Evolutionary conservation across 2,113 vertebrate species (phyloP).

Genomic region (Odontesthes bonariensis): DNA sequence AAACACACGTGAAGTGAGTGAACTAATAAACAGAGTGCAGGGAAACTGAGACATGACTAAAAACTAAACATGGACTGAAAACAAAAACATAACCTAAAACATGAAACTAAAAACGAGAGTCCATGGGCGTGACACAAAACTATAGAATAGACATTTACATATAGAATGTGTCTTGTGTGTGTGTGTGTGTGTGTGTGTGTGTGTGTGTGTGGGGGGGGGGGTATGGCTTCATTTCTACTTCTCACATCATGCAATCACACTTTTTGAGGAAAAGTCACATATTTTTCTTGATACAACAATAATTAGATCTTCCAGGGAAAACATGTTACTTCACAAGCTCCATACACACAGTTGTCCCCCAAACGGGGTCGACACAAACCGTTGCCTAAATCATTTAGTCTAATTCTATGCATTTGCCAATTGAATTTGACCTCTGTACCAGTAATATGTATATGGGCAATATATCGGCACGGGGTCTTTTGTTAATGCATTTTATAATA

Average conservation of each 20-base stretch:
- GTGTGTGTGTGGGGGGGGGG: no score
- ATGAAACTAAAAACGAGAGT: no score
- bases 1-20: no score
- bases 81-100: no score
- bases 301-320: neutral
- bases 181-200: no score
- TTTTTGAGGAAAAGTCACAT: neutral
- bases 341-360: neutral
- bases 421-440: conserved; percentile 10
- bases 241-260: neutral
- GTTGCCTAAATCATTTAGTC: neutral
- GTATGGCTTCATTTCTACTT: neutral
- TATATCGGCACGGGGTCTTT: conserved; percentile 22
- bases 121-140: no score
- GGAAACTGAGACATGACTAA: no score
- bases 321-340: neutral
- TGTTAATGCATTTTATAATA: conserved; percentile 45
- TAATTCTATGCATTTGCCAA: conserved; percentile 19
- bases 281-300: neutral
- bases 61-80: no score
- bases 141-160: neutral
- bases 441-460: conserved; percentile 17
- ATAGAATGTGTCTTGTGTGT: neutral
- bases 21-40: no score
- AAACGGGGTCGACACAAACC: neutral